phyloP scores from a whole-genome alignment of 2,888 invertebrate species.

The Xestia c-nigrum region DNA sequence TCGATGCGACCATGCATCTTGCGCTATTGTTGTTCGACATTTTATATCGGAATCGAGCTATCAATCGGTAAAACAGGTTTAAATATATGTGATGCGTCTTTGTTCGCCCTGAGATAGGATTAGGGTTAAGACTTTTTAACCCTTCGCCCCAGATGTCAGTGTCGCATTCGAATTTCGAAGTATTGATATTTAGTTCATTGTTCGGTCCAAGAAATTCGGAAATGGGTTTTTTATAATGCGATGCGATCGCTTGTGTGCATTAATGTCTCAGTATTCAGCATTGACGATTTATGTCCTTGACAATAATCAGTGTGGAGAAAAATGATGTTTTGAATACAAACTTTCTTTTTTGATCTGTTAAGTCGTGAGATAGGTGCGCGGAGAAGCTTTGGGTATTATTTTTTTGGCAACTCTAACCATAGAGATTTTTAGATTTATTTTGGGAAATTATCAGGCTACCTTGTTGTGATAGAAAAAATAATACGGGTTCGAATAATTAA shows the following conservation, averaged over 20 bases:
- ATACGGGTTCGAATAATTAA: neutral
- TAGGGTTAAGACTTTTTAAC: constrained; percentile 83
- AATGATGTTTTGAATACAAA: constrained; percentile 68
- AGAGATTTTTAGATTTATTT: neutral
- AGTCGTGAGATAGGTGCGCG: constrained; percentile 51
- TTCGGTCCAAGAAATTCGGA: constrained; percentile 79
- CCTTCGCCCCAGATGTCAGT: constrained; percentile 85
- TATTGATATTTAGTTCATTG: constrained; percentile 84
- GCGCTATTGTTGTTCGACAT: constrained; percentile 80
- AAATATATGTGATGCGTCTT: constrained; percentile 82
- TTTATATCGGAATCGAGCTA: constrained; percentile 86
- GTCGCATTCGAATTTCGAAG: constrained; percentile 75
- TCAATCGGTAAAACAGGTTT: constrained; percentile 90
- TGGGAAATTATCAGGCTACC: neutral
- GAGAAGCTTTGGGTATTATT: constrained; percentile 7
- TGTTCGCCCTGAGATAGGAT: constrained; percentile 82
- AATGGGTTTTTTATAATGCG: constrained; percentile 85
- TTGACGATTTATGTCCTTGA: constrained; percentile 69
- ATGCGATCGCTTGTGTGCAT: constrained; percentile 74
- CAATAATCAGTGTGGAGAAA: constrained; percentile 68
- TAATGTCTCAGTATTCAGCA: constrained; percentile 73
- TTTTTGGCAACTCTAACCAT: neutral
- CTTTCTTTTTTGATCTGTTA: constrained; percentile 61
- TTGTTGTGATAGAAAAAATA: neutral
- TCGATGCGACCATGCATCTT: constrained; percentile 78